Conservation (phyloP, 2,888 invertebrate genomes). For the Leptopilina drosophilae region DNA sequence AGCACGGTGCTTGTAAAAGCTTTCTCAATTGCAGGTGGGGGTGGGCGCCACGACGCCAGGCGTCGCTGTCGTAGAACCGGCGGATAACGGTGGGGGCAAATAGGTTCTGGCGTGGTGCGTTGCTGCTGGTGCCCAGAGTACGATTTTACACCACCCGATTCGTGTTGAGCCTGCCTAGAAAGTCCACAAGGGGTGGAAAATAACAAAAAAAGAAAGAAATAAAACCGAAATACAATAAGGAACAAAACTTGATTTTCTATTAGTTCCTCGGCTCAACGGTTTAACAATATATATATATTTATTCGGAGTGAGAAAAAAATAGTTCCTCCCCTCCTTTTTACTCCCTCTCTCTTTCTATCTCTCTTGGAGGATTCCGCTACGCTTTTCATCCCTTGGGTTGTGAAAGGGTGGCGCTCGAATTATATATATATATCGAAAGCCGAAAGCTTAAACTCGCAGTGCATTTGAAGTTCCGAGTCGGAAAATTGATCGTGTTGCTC, state of each 20-base stretch:
- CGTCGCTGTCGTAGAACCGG: constrained; percentile 41
- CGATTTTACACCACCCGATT: constrained; percentile 34
- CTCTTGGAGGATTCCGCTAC: background rate
- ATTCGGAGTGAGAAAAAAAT: too few relatives aligned
- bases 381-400: constrained; percentile 10
- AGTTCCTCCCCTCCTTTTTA: too few relatives aligned
- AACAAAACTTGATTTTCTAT: background rate
- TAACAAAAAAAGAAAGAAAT: background rate
- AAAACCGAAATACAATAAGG: too few relatives aligned
- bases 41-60: constrained; percentile 40
- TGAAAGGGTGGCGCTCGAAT: constrained; percentile 26
- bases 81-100: constrained; percentile 20
- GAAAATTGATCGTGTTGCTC: constrained; percentile 35
- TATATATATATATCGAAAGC: background rate
- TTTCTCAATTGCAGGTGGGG: constrained; percentile 17
- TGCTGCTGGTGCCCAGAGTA: constrained; percentile 18
- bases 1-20: constrained; percentile 22
- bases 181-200: background rate
- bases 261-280: background rate
- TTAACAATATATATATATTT: too few relatives aligned
- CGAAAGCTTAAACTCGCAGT: constrained; percentile 26
- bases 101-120: constrained; percentile 29
- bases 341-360: too few relatives aligned
- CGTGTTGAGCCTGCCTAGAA: background rate
- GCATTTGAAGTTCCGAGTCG: constrained; percentile 21